A percentile compares a stretch with the other conserved stretches of the same genome.
Conservation (phyloP, 2,113 vertebrate genomes). For the Columba janthina region DNA sequence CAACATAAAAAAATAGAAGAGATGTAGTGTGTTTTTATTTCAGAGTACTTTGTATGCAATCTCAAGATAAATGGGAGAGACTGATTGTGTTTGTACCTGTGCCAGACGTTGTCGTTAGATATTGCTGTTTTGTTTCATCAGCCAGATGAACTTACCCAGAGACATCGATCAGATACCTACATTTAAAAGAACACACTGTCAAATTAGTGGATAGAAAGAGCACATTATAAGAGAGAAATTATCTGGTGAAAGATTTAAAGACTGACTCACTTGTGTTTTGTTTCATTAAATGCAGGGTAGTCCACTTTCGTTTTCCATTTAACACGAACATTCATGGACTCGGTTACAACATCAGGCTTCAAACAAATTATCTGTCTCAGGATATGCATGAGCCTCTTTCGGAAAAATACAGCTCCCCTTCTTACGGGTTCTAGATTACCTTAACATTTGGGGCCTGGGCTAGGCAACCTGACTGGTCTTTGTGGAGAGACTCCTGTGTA, state of each 20-base stretch:
- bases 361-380: background rate
- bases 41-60: constrained; percentile 50
- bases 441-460: background rate
- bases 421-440: background rate
- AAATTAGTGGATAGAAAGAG: constrained; percentile 67
- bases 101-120: constrained; percentile 52
- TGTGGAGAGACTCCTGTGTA: rapidly evolving
- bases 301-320: constrained; percentile 52
- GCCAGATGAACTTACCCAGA: constrained; percentile 48
- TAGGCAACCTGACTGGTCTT: background rate
- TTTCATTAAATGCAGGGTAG: constrained; percentile 43
- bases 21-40: constrained; percentile 43
- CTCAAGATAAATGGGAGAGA: constrained; percentile 61
- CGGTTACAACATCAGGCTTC: background rate
- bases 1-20: constrained; percentile 51
- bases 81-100: constrained; percentile 64
- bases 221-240: constrained; percentile 66
- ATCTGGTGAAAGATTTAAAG: constrained; percentile 66
- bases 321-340: constrained; percentile 13
- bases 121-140: constrained; percentile 72
- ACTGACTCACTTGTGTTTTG: constrained; percentile 53
- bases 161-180: constrained; percentile 56
- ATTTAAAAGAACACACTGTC: constrained; percentile 67
- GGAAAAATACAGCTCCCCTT: background rate
- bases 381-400: background rate